phyloP scores from a whole-genome alignment of 2,888 invertebrate genomes.

The Villa cingulata region DNA sequence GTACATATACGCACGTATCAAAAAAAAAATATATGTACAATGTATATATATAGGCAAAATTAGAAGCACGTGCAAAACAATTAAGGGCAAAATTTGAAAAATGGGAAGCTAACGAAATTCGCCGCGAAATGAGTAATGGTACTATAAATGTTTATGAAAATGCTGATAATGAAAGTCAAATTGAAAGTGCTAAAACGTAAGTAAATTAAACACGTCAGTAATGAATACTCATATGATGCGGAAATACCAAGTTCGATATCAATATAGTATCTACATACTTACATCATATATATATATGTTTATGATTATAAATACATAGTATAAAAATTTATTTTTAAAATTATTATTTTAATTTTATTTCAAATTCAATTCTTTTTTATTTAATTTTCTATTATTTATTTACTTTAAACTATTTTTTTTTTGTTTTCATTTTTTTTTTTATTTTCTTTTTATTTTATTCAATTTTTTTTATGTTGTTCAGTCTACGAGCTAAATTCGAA shows the following conservation, averaged over 20 bases:
- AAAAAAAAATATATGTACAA: too few species aligned
- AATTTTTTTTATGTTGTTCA: constrained; percentile 28
- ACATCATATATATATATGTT: too few species aligned
- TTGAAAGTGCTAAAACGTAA: constrained; percentile 74
- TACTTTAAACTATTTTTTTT: background rate
- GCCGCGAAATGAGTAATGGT: constrained; percentile 39
- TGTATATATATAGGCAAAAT: constrained; percentile 52
- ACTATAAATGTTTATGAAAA: constrained; percentile 34
- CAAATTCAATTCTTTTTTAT: background rate
- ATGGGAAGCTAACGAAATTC: constrained; percentile 61
- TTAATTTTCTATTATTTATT: background rate
- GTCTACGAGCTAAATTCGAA: constrained; percentile 77
- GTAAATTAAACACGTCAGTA: constrained; percentile 13
- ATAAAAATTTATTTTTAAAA: background rate
- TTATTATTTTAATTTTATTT: too few species aligned
- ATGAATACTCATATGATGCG: too few species aligned
- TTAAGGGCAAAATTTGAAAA: constrained; percentile 78
- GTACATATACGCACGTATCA: too few species aligned
- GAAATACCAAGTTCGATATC: too few species aligned
- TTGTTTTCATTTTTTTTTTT: constrained; percentile 1
- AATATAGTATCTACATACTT: too few species aligned
- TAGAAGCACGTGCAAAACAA: constrained; percentile 67
- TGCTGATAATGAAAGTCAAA: constrained; percentile 57
- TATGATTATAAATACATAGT: too few species aligned
- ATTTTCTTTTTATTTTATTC: constrained; percentile 1